Percentiles rank a stretch among this genome's conserved stretches.
Conservation (phyloP, 2,797 vertebrate genomes). For the Gila robusta region DNA sequence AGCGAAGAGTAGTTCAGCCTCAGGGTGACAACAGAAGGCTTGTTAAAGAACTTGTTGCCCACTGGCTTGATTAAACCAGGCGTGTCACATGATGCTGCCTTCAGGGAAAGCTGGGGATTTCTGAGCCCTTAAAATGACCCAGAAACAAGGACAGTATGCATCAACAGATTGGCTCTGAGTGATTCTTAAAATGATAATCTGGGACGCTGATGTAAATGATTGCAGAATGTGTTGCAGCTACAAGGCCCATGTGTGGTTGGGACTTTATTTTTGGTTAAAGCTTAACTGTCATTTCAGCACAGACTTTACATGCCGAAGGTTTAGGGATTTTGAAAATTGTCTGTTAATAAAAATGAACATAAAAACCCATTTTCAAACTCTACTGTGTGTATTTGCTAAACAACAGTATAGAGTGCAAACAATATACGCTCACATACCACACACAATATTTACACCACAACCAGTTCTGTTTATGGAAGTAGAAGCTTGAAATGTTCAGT, state of each 20-base stretch:
- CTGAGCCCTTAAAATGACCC: slow-evolving; percentile 31
- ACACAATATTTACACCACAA: background rate
- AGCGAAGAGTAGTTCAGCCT: background rate
- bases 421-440: no score
- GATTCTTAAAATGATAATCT: slow-evolving; percentile 29
- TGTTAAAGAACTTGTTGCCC: slow-evolving; percentile 17
- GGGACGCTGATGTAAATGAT: slow-evolving; percentile 16
- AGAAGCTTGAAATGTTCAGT: background rate
- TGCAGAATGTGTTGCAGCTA: background rate
- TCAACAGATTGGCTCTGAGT: slow-evolving; percentile 22
- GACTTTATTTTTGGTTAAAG: background rate
- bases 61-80: slow-evolving; percentile 9
- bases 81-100: slow-evolving; percentile 42
- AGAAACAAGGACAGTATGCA: slow-evolving; percentile 23
- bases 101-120: slow-evolving; percentile 26
- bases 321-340: background rate
- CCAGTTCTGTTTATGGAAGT: background rate
- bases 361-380: background rate
- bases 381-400: background rate
- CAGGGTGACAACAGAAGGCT: slow-evolving; percentile 37
- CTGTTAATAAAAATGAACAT: background rate
- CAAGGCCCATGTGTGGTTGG: background rate
- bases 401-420: background rate
- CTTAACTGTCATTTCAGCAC: background rate
- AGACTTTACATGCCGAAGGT: background rate